Conservation (phyloP, 2,113 vertebrate species). For the Lasiurus borealis region DNA sequence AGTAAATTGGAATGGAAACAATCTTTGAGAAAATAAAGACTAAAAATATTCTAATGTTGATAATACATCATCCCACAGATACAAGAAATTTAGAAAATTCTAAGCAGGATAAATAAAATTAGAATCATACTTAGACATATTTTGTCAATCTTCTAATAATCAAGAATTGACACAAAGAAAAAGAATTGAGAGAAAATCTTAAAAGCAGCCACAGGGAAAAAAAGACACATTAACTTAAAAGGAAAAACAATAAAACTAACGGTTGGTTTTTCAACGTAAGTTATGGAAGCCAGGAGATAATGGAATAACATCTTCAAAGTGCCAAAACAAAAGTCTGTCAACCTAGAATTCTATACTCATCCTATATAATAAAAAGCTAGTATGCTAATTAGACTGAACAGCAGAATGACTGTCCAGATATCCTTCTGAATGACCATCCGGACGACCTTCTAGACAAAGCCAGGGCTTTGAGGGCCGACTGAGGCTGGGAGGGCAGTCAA, state of each 20-base stretch:
- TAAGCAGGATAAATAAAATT: not conserved
- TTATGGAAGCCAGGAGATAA: not conserved
- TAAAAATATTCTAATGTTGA: not conserved
- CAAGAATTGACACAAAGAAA: not conserved
- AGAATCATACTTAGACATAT: not conserved
- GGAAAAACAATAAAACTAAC: not conserved
- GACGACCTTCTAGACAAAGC: too few relatives aligned
- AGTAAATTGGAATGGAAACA: not conserved
- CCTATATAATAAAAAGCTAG: too few relatives aligned
- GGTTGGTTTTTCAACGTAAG: conserved; percentile 1
- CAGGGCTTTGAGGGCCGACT: too few relatives aligned
- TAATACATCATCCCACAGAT: not conserved
- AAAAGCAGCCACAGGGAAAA: not conserved
- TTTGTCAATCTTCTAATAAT: conserved; percentile 3
- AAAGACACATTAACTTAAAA: not conserved
- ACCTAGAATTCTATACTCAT: not conserved
- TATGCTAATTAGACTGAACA: too few relatives aligned
- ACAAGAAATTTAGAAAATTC: conserved; percentile 21
- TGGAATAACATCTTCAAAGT: not conserved
- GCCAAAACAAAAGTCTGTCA: not conserved
- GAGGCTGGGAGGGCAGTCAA: too few relatives aligned
- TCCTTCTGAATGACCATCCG: too few relatives aligned
- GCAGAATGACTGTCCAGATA: too few relatives aligned
- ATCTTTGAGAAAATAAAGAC: conserved; percentile 21
- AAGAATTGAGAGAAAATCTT: not conserved